phyloP scores from a whole-genome alignment of 2,113 vertebrate genomes.

The Miniopterus natalensis region DNA sequence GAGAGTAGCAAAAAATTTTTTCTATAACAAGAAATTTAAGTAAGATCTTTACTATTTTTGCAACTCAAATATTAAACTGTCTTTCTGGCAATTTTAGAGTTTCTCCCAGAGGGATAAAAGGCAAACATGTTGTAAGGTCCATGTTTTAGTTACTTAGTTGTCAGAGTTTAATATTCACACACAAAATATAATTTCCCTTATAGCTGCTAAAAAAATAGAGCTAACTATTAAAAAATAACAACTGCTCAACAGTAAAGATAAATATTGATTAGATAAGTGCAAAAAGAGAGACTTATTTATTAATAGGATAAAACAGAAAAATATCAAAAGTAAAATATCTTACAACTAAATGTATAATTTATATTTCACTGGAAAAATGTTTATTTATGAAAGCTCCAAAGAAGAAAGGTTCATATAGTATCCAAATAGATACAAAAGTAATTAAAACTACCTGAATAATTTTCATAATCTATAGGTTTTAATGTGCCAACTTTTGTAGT shows the following conservation, averaged over 20 bases:
- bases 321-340: constrained; percentile 50
- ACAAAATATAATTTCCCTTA: neutral
- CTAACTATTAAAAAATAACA: neutral
- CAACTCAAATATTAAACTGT: neutral
- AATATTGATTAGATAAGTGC: constrained; percentile 20
- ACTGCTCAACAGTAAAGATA: neutral
- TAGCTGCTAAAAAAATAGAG: neutral
- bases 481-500: constrained; percentile 2
- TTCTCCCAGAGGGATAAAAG: neutral
- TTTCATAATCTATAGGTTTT: neutral
- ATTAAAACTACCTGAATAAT: neutral
- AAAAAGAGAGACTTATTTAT: neutral
- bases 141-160: neutral
- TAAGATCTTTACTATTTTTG: neutral
- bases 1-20: neutral
- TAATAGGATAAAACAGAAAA: constrained; percentile 59
- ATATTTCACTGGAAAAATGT: constrained; percentile 20
- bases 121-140: neutral
- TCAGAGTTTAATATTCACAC: neutral
- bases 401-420: neutral
- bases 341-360: constrained; percentile 41
- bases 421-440: constrained; percentile 17
- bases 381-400: neutral
- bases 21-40: neutral
- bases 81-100: neutral